phyloP scores from a whole-genome alignment of 2,797 vertebrate species.

The Sorex maritimensis region DNA sequence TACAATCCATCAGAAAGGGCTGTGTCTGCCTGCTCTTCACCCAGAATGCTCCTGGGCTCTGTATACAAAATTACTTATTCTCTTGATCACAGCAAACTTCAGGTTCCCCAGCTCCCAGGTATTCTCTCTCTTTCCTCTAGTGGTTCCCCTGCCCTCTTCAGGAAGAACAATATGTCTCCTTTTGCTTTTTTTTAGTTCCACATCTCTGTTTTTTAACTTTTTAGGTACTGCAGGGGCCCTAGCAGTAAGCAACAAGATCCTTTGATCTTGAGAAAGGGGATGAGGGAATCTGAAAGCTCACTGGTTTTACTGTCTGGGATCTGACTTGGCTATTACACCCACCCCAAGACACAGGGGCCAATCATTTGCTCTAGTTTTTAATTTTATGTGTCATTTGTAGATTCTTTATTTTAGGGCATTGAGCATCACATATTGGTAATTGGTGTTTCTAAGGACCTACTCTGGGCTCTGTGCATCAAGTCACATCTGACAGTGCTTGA shows the following conservation, averaged over 20 bases:
- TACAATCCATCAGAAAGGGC: too few species aligned
- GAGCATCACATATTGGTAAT: too few species aligned
- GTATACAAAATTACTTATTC: background rate
- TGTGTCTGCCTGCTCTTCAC: constrained; percentile 10
- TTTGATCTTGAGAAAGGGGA: background rate
- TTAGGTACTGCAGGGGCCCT: background rate
- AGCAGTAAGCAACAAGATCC: background rate
- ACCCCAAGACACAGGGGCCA: background rate
- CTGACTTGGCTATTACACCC: background rate
- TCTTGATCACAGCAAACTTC: background rate
- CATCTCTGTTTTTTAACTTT: background rate
- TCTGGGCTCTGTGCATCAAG: too few species aligned
- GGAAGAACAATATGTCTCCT: background rate
- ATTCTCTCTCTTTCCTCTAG: background rate
- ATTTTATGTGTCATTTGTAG: too few species aligned
- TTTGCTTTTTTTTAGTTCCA: background rate
- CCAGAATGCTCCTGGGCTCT: background rate
- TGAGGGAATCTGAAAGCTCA: background rate
- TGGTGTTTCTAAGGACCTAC: too few species aligned
- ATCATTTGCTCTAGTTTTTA: background rate
- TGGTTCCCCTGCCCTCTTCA: background rate
- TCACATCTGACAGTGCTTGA: too few species aligned
- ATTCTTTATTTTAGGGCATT: too few species aligned
- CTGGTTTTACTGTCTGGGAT: background rate
- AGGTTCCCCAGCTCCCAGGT: background rate